Base-by-base conservation (phyloP, 1,140 invertebrate genomes). In the Drosophila kepulauana region DNA sequence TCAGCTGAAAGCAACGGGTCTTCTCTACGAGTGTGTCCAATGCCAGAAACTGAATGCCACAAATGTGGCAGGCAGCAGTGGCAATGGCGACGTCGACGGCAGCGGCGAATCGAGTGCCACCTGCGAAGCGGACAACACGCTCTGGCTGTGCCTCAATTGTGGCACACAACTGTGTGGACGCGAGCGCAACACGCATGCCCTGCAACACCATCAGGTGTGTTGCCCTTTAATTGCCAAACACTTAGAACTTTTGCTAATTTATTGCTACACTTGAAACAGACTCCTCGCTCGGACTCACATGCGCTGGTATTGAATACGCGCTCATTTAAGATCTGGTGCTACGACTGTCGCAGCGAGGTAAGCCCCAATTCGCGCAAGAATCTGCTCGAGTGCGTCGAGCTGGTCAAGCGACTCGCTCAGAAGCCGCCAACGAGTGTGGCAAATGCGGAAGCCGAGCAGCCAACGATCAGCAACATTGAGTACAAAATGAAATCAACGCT, bases 151-250 rank as follows among this genome's bases (percentile, higher is more conserved):
- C 80, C 92, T 96, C 43, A 94, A 94, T 63, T 96, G 96, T 93
- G 97, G 96, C 10, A 92, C 95, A 57, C 95, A 96, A 92, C 94
- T 95, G 41, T 98, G 97, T 93, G 96, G 96, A 38, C 94, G 95
- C 62, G 93, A 94, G 7, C 93, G 95, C 7, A 94, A 95, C 81
- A 93, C 95, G 74, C 97, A 98, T 93, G 96, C 97, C 1, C 79
- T 97, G 8, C 93, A 95, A 52, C 97, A 98, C 93, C 96, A 94
- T 88, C 93, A 95, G 78, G 92, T 92, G 57, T 78, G 68, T 58
- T 0, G 1, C 41, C n/a, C 1, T 10, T 20, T 2, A 10, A 5
- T 2, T 11, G 38, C 38, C 3, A n/a, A n/a, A 13, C 25, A 30
- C 1, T 20, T 1, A 10, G 5, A 16, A 10, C 33, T 28, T 3